phyloP scores from a whole-genome alignment of 2,797 vertebrate genomes.

The Iguana delicatissima region DNA sequence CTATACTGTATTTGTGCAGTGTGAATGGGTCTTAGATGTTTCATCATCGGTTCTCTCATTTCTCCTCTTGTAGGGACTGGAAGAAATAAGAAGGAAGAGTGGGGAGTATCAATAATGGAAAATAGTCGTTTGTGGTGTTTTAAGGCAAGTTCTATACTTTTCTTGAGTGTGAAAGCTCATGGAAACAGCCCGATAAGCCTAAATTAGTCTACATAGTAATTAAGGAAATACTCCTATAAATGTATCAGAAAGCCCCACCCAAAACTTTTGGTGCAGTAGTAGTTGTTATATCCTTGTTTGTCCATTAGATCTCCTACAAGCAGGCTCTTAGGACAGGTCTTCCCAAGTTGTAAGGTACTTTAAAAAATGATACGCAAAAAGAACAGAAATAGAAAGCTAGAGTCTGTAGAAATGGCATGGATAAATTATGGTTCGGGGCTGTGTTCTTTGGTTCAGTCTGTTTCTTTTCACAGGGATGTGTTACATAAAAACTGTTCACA shows the following conservation, averaged over 20 bases:
- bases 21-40: neutral
- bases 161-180: neutral
- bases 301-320: neutral
- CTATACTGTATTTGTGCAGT: too few species aligned
- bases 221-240: neutral
- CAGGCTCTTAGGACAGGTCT: neutral
- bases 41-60: neutral
- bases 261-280: neutral
- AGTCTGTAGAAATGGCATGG: neutral
- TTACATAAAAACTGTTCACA: neutral
- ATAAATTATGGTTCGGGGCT: neutral
- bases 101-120: neutral
- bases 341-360: too few species aligned
- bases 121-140: neutral
- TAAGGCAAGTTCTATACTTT: neutral
- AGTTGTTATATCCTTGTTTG: neutral
- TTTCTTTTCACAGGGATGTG: neutral
- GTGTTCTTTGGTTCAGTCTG: neutral
- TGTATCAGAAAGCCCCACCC: neutral
- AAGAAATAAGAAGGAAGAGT: neutral
- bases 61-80: neutral
- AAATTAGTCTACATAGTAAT: neutral
- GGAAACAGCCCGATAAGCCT: neutral
- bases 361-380: too few species aligned
- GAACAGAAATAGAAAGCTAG: neutral